Base-by-base conservation (phyloP, 2,888 invertebrate species). In the Punctoribates punctum region DNA sequence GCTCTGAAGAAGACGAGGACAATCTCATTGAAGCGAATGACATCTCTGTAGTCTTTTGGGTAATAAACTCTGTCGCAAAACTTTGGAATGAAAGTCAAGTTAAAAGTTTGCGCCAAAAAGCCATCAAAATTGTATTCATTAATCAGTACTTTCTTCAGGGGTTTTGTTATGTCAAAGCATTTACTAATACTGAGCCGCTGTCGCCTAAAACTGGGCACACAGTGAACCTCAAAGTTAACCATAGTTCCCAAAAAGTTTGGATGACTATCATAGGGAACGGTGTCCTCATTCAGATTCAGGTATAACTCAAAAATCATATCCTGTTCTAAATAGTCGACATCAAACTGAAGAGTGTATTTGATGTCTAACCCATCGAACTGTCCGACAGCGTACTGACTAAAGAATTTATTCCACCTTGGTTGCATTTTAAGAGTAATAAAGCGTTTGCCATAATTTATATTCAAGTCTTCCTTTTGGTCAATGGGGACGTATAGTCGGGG, bases 101-200 rank as follows among this genome's bases (percentile, higher is more conserved):
- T 60, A 27, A 60, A 27, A 2, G 13, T 29, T 15, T 27, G 27
- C 3, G 60, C 9, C 5, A 60, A 9, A 27, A 15, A 60, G 3
- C 60, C 60, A 27, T 60, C 23, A 23, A 60, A 60, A 25, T 60
- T 60, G 13, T 60, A 60, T n/a, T 60, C 60, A 27, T 27, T 60
- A 9, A 3, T 27, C 4, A 60, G 2, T 2, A 60, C 27, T 27
- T 8, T 25, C 25, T 60, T 27, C 13, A 60, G 13, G 25, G 20
- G 11, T 25, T 25, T 11, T 11, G 27, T 27, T 11, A 60, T 60
- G 29, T 60, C 60, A 29, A 23, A 60, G 60, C 60, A 60, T 17
- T 60, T 60, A 23, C 13, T 27, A 27, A 60, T 60, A 15, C 13
- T 8, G 1, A 27, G 3, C 4, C 5, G 11, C 29, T 60, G 8